Evolutionary conservation across 2,888 invertebrate genomes (phyloP).

Genomic region (Spilarctia lutea): DNA sequence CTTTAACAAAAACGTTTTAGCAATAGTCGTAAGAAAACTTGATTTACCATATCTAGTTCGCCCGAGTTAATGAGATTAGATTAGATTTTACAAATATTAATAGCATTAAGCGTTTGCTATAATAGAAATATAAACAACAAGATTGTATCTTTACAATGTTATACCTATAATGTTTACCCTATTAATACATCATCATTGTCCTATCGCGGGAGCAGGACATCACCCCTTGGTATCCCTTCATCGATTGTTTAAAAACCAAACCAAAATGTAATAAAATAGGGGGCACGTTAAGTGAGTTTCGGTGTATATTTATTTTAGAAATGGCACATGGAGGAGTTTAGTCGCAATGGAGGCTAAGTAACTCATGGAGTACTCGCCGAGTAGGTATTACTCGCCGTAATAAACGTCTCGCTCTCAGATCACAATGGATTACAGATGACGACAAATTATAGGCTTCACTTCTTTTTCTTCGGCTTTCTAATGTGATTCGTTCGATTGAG

Average conservation of each 20-base stretch:
- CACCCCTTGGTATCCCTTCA: not conserved
- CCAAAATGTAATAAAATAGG: conserved; percentile 13
- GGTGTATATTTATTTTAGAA: conserved; percentile 29
- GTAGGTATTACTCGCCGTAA: conserved; percentile 1
- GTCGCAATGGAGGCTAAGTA: not conserved
- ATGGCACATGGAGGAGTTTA: conserved; percentile 4
- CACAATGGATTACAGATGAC: conserved; percentile 6
- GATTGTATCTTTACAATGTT: not conserved
- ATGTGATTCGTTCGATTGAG: not conserved
- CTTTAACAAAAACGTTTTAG: too few species aligned
- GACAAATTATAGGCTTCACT: not conserved
- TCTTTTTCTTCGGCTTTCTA: not conserved
- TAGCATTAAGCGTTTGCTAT: too few species aligned
- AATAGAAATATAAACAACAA: too few species aligned
- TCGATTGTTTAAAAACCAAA: conserved; percentile 11
- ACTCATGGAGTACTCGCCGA: conserved; percentile 5
- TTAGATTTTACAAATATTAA: too few species aligned
- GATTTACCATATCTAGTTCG: not conserved
- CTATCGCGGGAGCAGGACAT: not conserved
- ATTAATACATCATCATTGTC: not conserved
- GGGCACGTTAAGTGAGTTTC: conserved; percentile 30
- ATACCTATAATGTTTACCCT: not conserved
- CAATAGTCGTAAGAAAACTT: too few species aligned
- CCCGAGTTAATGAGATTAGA: not conserved
- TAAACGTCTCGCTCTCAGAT: conserved; percentile 5